Conservation (phyloP, 2,797 vertebrate species). For the Alosa sapidissima region DNA sequence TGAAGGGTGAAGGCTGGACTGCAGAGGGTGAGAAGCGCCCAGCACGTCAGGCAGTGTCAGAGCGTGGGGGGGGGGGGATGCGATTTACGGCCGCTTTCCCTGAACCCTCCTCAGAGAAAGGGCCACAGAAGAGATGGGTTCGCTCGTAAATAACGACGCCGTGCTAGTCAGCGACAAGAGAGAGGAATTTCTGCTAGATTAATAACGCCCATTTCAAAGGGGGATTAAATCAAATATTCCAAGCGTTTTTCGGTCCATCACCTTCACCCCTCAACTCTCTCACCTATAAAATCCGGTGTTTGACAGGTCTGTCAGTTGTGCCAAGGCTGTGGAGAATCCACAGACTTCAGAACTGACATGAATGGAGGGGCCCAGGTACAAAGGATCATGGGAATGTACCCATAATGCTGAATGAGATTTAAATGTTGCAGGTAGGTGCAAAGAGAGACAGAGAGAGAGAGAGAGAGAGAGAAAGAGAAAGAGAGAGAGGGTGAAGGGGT, state of each 20-base stretch:
- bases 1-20: not conserved
- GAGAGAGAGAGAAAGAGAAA: not conserved
- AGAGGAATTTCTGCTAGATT: constrained; percentile 13
- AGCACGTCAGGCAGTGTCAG: not conserved
- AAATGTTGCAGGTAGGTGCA: not conserved
- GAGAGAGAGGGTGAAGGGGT: not conserved
- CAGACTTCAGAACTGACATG: not conserved
- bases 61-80: not conserved
- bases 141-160: not conserved
- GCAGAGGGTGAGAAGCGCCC: not conserved
- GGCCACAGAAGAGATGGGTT: not conserved
- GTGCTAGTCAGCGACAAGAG: not conserved
- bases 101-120: not conserved
- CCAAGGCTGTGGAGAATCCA: not conserved
- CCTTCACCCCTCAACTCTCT: not conserved
- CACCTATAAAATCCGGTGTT: not conserved
- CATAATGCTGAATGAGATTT: not conserved
- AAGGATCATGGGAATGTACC: constrained; percentile 6
- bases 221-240: constrained; percentile 23
- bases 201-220: constrained; percentile 5
- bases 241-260: not conserved
- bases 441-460: constrained; percentile 3
- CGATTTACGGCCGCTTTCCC: not conserved
- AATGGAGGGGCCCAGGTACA: not conserved
- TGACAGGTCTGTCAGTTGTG: not conserved